Evolutionary conservation across 1,140 invertebrate species (phyloP).

Genomic region (Zaprionus africanus): DNA sequence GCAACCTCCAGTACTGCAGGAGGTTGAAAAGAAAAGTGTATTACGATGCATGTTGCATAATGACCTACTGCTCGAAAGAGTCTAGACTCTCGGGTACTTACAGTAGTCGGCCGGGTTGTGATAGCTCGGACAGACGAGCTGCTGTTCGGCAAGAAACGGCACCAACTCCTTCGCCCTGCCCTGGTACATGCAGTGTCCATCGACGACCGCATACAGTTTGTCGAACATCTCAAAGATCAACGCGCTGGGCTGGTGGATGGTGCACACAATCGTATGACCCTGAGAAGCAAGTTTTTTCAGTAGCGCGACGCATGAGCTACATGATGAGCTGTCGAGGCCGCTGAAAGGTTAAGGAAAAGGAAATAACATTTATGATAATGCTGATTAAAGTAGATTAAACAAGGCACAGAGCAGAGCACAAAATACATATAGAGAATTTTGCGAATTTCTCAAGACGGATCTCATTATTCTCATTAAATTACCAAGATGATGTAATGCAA

Average conservation of each 20-base stretch:
- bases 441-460: background rate
- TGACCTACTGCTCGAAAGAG: background rate
- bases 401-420: background rate
- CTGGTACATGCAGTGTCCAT: conserved; percentile 95
- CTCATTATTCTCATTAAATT: conserved; percentile 2
- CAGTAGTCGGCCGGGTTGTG: conserved; percentile 97
- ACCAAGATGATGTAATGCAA: conserved; percentile 10
- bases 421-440: background rate
- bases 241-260: conserved; percentile 98
- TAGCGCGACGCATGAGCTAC: conserved; percentile 91
- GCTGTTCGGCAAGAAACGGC: conserved; percentile 92
- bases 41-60: too few species aligned
- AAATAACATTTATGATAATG: conserved; percentile 2
- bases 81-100: conserved; percentile 45
- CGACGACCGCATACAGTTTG: conserved; percentile 94
- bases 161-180: conserved; percentile 91
- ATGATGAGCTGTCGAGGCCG: conserved; percentile 93
- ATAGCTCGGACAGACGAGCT: conserved; percentile 94
- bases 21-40: background rate
- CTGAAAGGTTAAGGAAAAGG: conserved; percentile 84
- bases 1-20: conserved; percentile 90
- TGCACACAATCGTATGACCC: conserved; percentile 93
- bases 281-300: conserved; percentile 91
- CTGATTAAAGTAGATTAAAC: conserved; percentile 6
- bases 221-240: conserved; percentile 98